phyloP scores from a whole-genome alignment of 1,140 invertebrate genomes.

The Vollenhovia emeryi region DNA sequence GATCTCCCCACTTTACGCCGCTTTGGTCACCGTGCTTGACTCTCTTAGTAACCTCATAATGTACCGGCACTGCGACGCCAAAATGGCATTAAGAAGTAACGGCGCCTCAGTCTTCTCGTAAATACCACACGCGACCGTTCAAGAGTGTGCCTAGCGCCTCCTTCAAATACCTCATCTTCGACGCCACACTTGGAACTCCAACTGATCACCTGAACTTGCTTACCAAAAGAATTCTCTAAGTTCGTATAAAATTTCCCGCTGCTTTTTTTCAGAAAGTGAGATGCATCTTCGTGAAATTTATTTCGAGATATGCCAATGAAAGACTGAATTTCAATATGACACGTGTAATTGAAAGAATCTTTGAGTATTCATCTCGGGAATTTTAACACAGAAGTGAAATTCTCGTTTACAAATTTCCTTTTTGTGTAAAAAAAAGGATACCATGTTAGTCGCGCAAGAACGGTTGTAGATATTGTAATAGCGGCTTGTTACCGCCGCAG shows the following conservation, averaged over 20 bases:
- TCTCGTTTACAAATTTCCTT: not conserved
- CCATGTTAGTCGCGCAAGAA: not conserved
- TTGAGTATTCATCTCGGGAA: not conserved
- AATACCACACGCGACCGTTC: constrained; percentile 33
- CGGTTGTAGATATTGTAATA: not conserved
- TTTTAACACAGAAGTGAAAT: not conserved
- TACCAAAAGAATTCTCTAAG: not conserved
- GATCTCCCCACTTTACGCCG: not conserved
- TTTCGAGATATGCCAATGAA: not conserved
- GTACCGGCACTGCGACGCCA: constrained; percentile 70
- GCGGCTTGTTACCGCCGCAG: not conserved
- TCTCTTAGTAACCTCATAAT: constrained; percentile 61
- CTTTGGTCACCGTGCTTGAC: constrained; percentile 62
- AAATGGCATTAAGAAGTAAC: constrained; percentile 77
- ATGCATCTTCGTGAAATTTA: not conserved
- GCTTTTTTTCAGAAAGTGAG: not conserved
- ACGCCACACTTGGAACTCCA: not conserved
- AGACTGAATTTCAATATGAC: not conserved
- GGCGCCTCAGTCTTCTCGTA: constrained; percentile 48
- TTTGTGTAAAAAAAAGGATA: too few relatives aligned
- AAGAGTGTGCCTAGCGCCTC: constrained; percentile 17
- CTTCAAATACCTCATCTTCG: constrained; percentile 21
- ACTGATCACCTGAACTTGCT: not conserved
- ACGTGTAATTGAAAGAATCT: not conserved
- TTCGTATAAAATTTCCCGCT: not conserved